Evolutionary conservation across 2,797 vertebrate genomes (phyloP).

Genomic region (Pipistrellus kuhlii): DNA sequence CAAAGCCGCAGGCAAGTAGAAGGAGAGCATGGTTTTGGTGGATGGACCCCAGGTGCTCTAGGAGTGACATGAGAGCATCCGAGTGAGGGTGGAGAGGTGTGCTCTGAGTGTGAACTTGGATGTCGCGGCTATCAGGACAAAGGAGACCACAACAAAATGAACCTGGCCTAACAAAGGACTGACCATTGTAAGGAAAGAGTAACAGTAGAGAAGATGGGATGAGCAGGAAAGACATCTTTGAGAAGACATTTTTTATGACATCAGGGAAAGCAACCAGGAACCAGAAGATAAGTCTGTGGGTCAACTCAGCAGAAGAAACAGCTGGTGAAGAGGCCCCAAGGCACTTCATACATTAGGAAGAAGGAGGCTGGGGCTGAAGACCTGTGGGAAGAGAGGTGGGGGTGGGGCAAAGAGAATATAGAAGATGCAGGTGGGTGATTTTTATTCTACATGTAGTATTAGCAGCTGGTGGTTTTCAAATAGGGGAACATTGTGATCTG

Average conservation of each 20-base stretch:
- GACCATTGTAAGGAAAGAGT: rapidly evolving
- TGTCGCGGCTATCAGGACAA: not conserved
- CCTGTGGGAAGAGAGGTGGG: not conserved
- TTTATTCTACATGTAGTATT: not conserved
- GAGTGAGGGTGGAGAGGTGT: rapidly evolving
- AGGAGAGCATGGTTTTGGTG: not conserved
- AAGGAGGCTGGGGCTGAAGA: not conserved
- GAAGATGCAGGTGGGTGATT: not conserved
- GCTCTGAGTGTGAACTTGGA: not conserved
- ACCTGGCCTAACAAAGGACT: not conserved
- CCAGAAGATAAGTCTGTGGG: not conserved
- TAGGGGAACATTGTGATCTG: not conserved
- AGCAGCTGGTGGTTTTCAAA: not conserved
- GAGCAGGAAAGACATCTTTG: not conserved
- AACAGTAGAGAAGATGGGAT: rapidly evolving
- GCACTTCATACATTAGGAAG: not conserved
- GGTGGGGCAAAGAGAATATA: rapidly evolving
- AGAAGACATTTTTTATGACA: not conserved
- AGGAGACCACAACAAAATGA: not conserved
- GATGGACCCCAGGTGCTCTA: not conserved
- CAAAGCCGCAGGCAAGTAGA: not conserved
- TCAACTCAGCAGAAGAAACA: not conserved
- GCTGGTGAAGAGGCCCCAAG: not conserved
- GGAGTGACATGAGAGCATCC: rapidly evolving
- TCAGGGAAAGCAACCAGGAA: not conserved